Base-by-base conservation (phyloP, 1,140 invertebrate genomes). In the Yoshiicerus persimilis region DNA sequence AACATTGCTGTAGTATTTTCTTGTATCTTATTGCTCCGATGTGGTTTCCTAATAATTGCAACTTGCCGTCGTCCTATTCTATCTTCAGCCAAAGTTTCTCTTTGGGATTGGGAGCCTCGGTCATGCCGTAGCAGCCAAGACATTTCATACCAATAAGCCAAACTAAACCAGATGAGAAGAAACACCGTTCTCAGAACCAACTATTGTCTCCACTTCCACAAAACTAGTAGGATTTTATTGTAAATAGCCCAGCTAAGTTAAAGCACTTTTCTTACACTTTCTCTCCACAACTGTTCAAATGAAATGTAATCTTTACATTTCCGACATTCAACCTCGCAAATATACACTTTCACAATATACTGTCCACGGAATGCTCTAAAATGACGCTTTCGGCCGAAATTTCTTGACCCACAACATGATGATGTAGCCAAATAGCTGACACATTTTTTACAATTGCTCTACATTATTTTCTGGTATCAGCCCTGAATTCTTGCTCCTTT, bases 31-130 rank as follows among this genome's bases (percentile, higher is more conserved):
- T 84, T 84, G 80, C 36, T 36, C 80, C 80, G 36, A 84, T 84
- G 80, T 84, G 80, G 80, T 84, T 84, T 84, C 30, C 80, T 84
- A 84, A 84, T 84, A 84, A 84, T 84, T 84, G 80, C 80, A 84
- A 84, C 80, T 84, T 84, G 80, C 80, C 80, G 41, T 11, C 20
- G 11, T 84, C 80, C 80, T 34, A 84, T 75, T 75, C 23, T 23
- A 75, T 84, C 80, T 36, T n/a, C n/a, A n/a, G n/a, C n/a, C 20
- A 84, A 84, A 30, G 27, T 84, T 84, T 84, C 66, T 75, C 66
- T 75, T 75, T 75, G 16, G 66, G 41, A 47, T 47, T n/a, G n/a
- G n/a, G n/a, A 47, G 11, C 41, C 11, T 2, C 20, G 2, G 41
- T 16, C 20, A 20, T 16, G 20, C 39, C 2, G 41, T 16, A 20